These are phyloP conservation scores for Oreochromis mossambicus DNA, from an alignment of 2,797 vertebrate species.

Conservation along the genomic window DNA sequence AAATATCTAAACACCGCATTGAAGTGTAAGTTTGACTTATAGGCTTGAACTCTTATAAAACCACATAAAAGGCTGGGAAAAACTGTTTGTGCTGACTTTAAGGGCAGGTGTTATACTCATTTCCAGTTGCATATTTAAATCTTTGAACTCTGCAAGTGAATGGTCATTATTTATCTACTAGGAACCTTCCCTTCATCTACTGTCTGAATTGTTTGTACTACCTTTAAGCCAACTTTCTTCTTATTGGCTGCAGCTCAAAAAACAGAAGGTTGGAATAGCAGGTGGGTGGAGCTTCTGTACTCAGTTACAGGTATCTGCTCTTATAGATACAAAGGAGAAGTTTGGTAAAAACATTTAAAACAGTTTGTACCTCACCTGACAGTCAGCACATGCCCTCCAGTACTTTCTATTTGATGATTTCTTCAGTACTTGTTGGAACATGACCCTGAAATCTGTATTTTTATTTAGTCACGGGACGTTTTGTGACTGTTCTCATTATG, in stretches of 20 bases:
- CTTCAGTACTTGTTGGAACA: not conserved
- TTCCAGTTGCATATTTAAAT: fast-evolving
- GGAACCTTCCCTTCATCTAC: not conserved
- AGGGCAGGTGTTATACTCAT: not conserved
- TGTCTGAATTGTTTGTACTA: not conserved
- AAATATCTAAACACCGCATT: not conserved
- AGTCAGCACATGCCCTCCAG: not conserved
- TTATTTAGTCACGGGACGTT: not conserved
- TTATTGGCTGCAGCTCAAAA: not conserved
- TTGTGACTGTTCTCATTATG: not conserved
- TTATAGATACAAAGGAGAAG: not conserved
- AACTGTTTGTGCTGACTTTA: not conserved
- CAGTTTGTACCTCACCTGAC: not conserved
- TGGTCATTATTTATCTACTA: not conserved
- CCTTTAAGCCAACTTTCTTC: not conserved
- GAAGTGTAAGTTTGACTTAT: not conserved
- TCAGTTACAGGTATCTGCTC: not conserved
- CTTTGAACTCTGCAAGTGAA: not conserved
- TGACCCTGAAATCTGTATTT: not conserved
- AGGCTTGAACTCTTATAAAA: not conserved
- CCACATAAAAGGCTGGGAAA: not conserved
- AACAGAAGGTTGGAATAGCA: not conserved
- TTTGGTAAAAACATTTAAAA: not conserved
- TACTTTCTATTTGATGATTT: not conserved
- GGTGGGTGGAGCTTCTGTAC: not conserved